phyloP scores from a whole-genome alignment of 1,140 invertebrate species.

The Caerostris darwini region DNA sequence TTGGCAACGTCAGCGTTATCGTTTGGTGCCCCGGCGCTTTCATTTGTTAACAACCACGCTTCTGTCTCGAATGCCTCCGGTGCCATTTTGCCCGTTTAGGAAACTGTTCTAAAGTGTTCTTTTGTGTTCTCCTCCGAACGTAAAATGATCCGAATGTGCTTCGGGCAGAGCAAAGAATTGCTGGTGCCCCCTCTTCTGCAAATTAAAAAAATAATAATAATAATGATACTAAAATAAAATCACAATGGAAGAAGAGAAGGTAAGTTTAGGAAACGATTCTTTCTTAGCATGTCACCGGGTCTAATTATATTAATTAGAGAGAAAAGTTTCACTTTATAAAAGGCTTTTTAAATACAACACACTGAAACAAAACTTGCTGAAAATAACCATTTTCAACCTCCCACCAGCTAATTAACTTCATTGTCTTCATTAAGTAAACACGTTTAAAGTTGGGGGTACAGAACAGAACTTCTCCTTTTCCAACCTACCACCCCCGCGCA shows the following conservation, averaged over 20 bases:
- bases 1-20: constrained; percentile 72
- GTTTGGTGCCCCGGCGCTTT: constrained; percentile 32
- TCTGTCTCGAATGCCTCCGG: constrained; percentile 20
- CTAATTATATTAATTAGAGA: constrained; percentile 76
- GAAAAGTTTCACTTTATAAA: constrained; percentile 65
- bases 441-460: constrained; percentile 62
- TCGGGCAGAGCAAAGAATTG: constrained; percentile 6
- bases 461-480: too few relatives aligned
- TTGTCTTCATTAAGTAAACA: constrained; percentile 75
- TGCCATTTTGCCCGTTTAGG: constrained; percentile 62
- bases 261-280: not conserved
- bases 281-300: constrained; percentile 44
- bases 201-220: not conserved
- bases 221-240: not conserved
- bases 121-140: constrained; percentile 43
- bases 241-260: not conserved
- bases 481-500: not conserved
- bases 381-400: constrained; percentile 68
- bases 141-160: constrained; percentile 60
- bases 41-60: constrained; percentile 73
- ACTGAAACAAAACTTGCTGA: constrained; percentile 61
- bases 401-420: constrained; percentile 67
- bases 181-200: not conserved
- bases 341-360: constrained; percentile 42
- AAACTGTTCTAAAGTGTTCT: constrained; percentile 72